Evolutionary conservation across 2,888 invertebrate species (phyloP), one percentile per base, ranked within the genome.

Genomic region (Venusia cambrica): DNA sequence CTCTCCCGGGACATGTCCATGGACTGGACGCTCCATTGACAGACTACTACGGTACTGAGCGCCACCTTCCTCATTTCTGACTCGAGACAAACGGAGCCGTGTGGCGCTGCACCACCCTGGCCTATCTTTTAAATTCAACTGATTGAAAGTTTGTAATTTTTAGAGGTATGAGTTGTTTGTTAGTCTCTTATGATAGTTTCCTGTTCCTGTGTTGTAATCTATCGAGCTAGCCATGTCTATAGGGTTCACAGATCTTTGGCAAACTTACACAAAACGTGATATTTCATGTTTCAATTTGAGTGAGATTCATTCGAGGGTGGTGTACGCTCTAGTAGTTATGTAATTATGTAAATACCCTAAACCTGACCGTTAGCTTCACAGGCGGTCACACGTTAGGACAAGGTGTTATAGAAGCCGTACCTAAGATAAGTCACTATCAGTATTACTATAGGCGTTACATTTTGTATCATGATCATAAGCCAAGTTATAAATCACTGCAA

Each of bases 11-110:
- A 83, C 45, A 67, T 78, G 5, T 75, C 79, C 29, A 63, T 85
- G 51, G 88, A 88, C 59, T 88, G 88, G 88, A 84, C 84, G 61
- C 68, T 87, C 57, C 88, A 88, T 88, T 88, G 87, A 88, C 87
- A 83, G 73, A 69, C 78, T 56, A 62, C 79, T 45, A n/a, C n/a
- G n/a, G n/a, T 84, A 85, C 58, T 81, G 85, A 85, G 81, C 74
- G 73, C 80, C 43, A 42, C 44, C 51, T 45, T 48, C 26, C n/a
- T 4, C 12, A n/a, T n/a, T n/a, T 9, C 19, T 13, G 9, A 15
- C 30, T 21, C 7, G 10, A n/a, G n/a, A n/a, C n/a, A n/a, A n/a
- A n/a, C n/a, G n/a, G n/a, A n/a, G n/a, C n/a, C n/a, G n/a, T n/a
- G n/a, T n/a, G n/a, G n/a, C n/a, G n/a, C n/a, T n/a, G n/a, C n/a